Base-by-base conservation (phyloP, 2,797 vertebrate genomes). In the Spatula clypeata region DNA sequence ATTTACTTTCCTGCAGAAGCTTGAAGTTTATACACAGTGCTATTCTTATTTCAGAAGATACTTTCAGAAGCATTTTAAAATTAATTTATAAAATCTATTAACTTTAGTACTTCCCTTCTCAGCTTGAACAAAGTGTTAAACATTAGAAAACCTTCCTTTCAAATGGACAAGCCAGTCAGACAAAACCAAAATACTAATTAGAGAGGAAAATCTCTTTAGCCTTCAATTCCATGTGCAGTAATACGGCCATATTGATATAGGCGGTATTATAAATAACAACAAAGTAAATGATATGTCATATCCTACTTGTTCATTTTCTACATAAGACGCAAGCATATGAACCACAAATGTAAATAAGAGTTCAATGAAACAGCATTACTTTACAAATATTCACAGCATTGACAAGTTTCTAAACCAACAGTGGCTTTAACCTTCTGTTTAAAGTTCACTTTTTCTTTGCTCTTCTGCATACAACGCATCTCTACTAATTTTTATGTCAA, bases 181-280 rank as follows among this genome's bases (percentile, higher is more conserved):
- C 0, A 13, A 71, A 85, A 85, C 12, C 61, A 20, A 65, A 85
- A 49, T 69, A 76, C 26, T n/a, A 11, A 0, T 18, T 10, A 72
- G 73, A 51, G 65, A 77, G 83, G 38, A 3, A 88, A 51, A 38
- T 47, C 29, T 71, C 75, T 62, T 57, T 29, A 53, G 40, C 18
- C 45, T 81, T 36, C 1, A 2, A 16, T 36, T 66, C 34, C 82
- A 55, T 0, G 51, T 44, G 60, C 58, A 9, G 6, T 23, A 32
- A 26, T 24, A 51, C 6, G 57, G 71, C 27, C 18, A 31, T 1
- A 38, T 9, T 38, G 49, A 38, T 40, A 67, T 10, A 34, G 70
- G 32, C 0, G 0, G 42, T 26, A 81, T 4, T 3, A 55, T 27
- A 29, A 2, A 2, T 13, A 72, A 31, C 26, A 34, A 16, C 44